Conservation (phyloP, 2,797 vertebrate species). For the Protonibea diacanthus region DNA sequence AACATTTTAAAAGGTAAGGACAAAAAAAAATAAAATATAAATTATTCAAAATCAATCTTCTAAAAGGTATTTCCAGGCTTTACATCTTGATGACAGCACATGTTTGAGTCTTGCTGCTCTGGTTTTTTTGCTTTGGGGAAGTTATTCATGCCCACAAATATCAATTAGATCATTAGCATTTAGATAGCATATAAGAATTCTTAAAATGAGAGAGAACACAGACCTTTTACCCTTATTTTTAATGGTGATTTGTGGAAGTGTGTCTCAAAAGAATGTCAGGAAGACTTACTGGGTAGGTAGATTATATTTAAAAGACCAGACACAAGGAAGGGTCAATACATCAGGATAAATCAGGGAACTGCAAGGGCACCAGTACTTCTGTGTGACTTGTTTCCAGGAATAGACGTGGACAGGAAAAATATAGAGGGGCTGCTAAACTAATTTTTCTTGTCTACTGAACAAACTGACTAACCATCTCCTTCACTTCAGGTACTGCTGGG, state of each 20-base stretch:
- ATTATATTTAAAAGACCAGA: slow-evolving; percentile 72
- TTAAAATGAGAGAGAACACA: slow-evolving; percentile 54
- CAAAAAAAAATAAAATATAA: background rate
- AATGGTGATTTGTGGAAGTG: slow-evolving; percentile 63
- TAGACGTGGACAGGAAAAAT: slow-evolving; percentile 34
- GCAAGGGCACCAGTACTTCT: slow-evolving; percentile 15
- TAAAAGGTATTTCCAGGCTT: slow-evolving; percentile 42
- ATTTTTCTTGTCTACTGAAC: slow-evolving; percentile 29
- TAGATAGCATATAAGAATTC: slow-evolving; percentile 64
- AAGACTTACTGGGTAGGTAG: slow-evolving; percentile 32
- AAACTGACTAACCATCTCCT: slow-evolving; percentile 26
- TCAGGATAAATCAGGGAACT: slow-evolving; percentile 42
- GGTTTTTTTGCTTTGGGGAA: slow-evolving; percentile 45
- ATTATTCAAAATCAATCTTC: slow-evolving; percentile 25
- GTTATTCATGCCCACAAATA: slow-evolving; percentile 71
- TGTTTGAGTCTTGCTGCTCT: slow-evolving; percentile 33
- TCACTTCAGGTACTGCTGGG: slow-evolving; percentile 25
- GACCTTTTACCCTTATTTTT: slow-evolving; percentile 58
- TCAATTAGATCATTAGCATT: slow-evolving; percentile 80
- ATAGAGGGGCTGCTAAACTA: slow-evolving; percentile 12
- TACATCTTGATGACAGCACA: slow-evolving; percentile 54
- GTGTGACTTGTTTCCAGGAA: slow-evolving; percentile 36
- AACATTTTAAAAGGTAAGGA: slow-evolving; percentile 16
- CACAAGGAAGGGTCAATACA: slow-evolving; percentile 41
- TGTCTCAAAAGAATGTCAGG: slow-evolving; percentile 63